Evolutionary conservation across 2,113 vertebrate genomes (phyloP), one percentile per base, ranked within the genome.

Genomic region (Chinchilla lanigera): DNA sequence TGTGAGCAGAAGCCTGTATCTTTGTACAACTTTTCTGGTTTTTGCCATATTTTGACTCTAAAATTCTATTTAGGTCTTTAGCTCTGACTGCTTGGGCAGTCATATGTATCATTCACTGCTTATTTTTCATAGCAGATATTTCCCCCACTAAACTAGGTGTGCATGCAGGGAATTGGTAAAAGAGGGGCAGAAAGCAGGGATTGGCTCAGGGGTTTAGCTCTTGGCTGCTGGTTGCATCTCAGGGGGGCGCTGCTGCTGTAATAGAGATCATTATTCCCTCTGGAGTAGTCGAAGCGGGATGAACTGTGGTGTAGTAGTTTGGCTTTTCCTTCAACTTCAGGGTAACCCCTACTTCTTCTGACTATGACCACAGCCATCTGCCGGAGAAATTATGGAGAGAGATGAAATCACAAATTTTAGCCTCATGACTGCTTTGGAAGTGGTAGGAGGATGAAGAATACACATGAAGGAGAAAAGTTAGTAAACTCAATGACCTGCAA

Each of bases 361-460:
- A 83, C 60, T 93, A 20, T 73, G 90, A 60, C 87, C 80, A 47
- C 10, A 30, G 9, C 78, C 67, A 86, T 86, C 60, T 22, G 50
- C 75, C 88, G 41, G 78, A 91, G 92, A 90, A 89, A 96, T 90
- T 47, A 90, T 56, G 84, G 93, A 84, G 81, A 81, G 90, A 89
- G 89, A 86, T 16, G 28, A 50, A 97, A 96, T 96, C 81, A 67
- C 84, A 11, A 75, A 81, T 96, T 96, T 95, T 84, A 92, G 90
- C 81, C 90, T 95, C 85, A 92, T 92, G 94, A 61, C 90, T 87
- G 84, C 80, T 12, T 92, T 93, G 65, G 44, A 86, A 83, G 85
- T 56, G 58, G 58, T 82, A 33, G 73, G 50, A 44, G 75, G 52
- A 56, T 44, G 58, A 91, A 85, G 89, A 96, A 89, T 78, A 80